A percentile compares a stretch with the other conserved stretches of the same genome.
These are phyloP conservation scores for Heliothis peltigera DNA, from an alignment of 2,888 invertebrate species.

Conservation along the genomic window DNA sequence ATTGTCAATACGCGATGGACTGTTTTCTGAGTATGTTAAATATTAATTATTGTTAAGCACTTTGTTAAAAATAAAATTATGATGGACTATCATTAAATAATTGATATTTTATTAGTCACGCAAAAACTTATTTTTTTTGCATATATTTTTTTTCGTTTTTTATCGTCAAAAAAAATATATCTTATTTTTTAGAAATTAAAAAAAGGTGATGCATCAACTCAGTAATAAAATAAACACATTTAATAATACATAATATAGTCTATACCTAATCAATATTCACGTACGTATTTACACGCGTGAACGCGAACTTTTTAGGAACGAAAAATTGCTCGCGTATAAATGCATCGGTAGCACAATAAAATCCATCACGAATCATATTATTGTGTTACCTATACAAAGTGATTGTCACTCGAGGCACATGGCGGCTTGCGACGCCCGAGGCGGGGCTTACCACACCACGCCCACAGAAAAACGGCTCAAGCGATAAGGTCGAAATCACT, in stretches of 20 bases:
- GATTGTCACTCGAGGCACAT: constrained; percentile 88
- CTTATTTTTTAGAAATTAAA: no score
- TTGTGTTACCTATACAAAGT: constrained; percentile 90
- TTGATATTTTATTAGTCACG: no score
- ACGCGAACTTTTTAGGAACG: constrained; percentile 60
- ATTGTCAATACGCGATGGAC: no score
- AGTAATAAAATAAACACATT: background rate
- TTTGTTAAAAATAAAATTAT: no score
- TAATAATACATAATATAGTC: background rate
- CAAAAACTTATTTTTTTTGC: no score
- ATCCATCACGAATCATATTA: constrained; percentile 90
- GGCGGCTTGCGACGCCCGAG: constrained; percentile 79
- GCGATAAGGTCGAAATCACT: constrained; percentile 88
- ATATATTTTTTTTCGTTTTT: background rate
- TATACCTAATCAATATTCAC: constrained; percentile 47
- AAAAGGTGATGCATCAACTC: no score
- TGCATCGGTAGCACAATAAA: constrained; percentile 88
- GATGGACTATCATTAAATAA: no score
- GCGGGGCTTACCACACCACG: constrained; percentile 81
- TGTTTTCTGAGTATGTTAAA: no score
- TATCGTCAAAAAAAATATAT: no score
- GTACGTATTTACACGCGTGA: constrained; percentile 41
- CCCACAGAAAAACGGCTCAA: constrained; percentile 75
- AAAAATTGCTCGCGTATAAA: constrained; percentile 82
- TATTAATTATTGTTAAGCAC: no score